Percentiles rank a stretch among this genome's conserved stretches.
These are phyloP conservation scores for Venustoraphidia nigricollis DNA, from an alignment of 2,888 invertebrate genomes.

Conservation along the genomic window DNA sequence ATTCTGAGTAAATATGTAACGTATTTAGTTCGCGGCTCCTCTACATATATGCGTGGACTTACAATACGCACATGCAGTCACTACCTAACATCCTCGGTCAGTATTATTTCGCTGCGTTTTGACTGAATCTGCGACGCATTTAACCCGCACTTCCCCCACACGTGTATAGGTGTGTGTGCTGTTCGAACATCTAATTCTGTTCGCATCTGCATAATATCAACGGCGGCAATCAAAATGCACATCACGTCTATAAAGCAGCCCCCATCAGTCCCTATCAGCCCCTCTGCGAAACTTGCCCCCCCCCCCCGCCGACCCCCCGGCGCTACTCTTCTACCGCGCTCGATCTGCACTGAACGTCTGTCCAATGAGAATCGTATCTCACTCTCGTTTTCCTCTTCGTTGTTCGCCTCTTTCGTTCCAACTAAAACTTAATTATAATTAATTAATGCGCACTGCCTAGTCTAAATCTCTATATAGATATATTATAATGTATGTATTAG, in stretches of 20 bases:
- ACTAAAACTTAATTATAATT: slow-evolving; percentile 77
- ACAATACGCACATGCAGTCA: no score
- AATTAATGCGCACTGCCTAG: slow-evolving; percentile 55
- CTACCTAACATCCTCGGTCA: no score
- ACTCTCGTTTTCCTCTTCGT: neutral
- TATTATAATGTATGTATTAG: slow-evolving; percentile 5
- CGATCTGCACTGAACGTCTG: slow-evolving; percentile 22
- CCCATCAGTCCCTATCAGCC: slow-evolving; percentile 8
- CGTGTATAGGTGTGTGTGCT: no score
- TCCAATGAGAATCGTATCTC: neutral
- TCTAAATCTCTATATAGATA: slow-evolving; percentile 27
- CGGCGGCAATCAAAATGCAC: slow-evolving; percentile 28
- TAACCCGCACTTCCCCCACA: no score
- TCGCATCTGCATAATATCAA: slow-evolving; percentile 25
- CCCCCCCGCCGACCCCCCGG: slow-evolving; percentile 35
- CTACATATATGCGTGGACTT: no score
- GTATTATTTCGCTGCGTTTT: no score
- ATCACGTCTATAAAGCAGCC: slow-evolving; percentile 20
- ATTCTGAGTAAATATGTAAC: no score
- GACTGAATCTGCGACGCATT: no score
- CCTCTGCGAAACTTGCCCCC: slow-evolving; percentile 27
- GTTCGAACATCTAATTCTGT: neutral
- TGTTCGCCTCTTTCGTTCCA: slow-evolving; percentile 19
- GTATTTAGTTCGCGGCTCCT: no score
- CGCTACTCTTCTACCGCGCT: slow-evolving; percentile 21